Percentiles rank a stretch among this genome's conserved stretches.
Conservation (phyloP, 2,113 vertebrate genomes). For the Pelecanoides urinatrix region DNA sequence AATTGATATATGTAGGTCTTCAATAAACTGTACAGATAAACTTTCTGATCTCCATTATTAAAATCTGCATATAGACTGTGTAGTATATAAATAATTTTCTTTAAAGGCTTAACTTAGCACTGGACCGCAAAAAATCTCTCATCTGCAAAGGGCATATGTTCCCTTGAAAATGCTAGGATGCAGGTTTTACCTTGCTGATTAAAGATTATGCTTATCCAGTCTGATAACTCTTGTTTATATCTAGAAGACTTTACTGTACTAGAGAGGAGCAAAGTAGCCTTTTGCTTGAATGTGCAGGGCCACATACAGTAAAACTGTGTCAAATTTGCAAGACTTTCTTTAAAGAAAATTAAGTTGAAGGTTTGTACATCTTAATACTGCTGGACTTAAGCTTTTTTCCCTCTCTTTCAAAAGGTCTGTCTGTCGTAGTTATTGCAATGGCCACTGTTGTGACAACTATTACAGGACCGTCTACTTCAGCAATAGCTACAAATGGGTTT, state of each 20-base stretch:
- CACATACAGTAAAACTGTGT: not conserved
- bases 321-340: not conserved
- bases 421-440: constrained; percentile 84
- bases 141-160: not conserved
- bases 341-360: not conserved
- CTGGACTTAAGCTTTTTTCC: not conserved
- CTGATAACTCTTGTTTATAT: not conserved
- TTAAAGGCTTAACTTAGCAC: not conserved
- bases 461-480: constrained; percentile 91
- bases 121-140: not conserved
- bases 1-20: not conserved
- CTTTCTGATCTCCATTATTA: not conserved
- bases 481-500: constrained; percentile 92
- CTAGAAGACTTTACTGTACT: not conserved
- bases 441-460: constrained; percentile 91
- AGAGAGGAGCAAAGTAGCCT: not conserved
- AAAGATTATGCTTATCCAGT: not conserved
- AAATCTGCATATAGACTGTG: not conserved
- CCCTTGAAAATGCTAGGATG: too few species aligned
- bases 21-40: not conserved
- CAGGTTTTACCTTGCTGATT: not conserved
- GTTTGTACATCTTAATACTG: not conserved
- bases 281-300: not conserved
- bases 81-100: not conserved
- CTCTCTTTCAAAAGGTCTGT: constrained; percentile 68